These are phyloP conservation scores for Selenia dentaria DNA, from an alignment of 2,888 invertebrate species.

Conservation along the genomic window DNA sequence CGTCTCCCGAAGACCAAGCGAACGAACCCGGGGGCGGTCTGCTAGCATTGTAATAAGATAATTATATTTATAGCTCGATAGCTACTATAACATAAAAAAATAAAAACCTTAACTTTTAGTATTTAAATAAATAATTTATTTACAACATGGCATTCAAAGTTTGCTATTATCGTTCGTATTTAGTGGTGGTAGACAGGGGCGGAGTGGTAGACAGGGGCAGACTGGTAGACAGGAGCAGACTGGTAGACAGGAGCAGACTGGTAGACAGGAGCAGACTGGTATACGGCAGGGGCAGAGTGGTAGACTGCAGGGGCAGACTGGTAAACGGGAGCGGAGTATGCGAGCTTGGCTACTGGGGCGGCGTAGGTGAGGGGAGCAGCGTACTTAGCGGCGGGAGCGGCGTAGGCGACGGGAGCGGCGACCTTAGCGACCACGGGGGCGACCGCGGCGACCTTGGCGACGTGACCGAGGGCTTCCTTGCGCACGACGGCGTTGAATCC, in stretches of 20 bases:
- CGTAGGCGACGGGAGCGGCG: slow-evolving; percentile 43
- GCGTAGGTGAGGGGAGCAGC: slow-evolving; percentile 38
- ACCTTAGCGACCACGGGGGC: slow-evolving; percentile 43
- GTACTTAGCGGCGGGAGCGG: slow-evolving; percentile 40
- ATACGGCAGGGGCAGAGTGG: slow-evolving; percentile 45
- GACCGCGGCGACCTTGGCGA: slow-evolving; percentile 38
- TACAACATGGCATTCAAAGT: slow-evolving; percentile 48
- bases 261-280: slow-evolving; percentile 35
- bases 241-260: slow-evolving; percentile 35
- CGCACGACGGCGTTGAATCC: slow-evolving; percentile 82
- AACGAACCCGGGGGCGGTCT: no score
- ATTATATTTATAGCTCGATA: no score
- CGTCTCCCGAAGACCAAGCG: no score
- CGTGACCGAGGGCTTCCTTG: slow-evolving; percentile 63
- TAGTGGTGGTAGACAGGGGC: slow-evolving; percentile 55
- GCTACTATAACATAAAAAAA: no score
- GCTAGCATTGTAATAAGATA: no score
- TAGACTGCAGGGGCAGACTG: slow-evolving; percentile 42
- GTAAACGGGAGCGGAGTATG: slow-evolving; percentile 46
- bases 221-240: slow-evolving; percentile 35
- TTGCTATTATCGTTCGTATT: slow-evolving; percentile 21
- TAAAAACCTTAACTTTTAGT: background rate
- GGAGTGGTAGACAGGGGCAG: slow-evolving; percentile 34
- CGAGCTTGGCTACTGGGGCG: slow-evolving; percentile 37
- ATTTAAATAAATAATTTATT: slow-evolving; percentile 57